These are phyloP conservation scores for Heterodera filipjevi DNA, from an alignment of 2,888 invertebrate species.

Conservation along the genomic window DNA sequence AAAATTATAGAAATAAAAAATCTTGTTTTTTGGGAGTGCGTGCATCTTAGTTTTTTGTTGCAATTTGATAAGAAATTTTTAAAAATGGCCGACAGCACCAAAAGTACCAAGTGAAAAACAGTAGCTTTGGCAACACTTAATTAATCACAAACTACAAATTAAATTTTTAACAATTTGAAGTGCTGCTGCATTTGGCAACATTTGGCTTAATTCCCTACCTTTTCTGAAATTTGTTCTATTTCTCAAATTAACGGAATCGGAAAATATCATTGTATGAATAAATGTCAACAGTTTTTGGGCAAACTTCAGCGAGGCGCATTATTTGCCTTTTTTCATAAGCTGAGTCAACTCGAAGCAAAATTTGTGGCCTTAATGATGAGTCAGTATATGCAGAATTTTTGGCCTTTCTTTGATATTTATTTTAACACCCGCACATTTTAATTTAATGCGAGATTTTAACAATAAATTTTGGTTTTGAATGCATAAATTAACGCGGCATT, in stretches of 20 bases:
- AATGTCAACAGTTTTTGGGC: background rate
- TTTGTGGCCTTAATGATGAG: background rate
- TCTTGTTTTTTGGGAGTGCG: no score
- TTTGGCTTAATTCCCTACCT: no score
- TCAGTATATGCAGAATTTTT: background rate
- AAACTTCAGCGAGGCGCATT: background rate
- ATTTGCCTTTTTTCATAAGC: background rate
- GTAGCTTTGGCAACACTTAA: no score
- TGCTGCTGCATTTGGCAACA: no score
- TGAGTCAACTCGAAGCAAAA: background rate
- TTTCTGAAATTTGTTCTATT: no score
- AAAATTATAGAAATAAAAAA: no score
- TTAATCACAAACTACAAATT: no score
- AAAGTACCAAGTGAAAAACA: no score
- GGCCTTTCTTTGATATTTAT: background rate
- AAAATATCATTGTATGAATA: background rate
- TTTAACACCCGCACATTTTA: background rate
- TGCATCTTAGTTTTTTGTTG: no score
- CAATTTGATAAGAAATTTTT: background rate
- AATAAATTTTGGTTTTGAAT: background rate
- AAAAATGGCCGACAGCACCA: no score
- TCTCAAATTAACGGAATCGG: background rate
- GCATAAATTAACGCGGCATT: background rate
- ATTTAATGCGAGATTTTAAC: background rate
- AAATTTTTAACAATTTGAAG: no score